Evolutionary conservation across 2,113 vertebrate genomes (phyloP).

Genomic region (Macquaria australasica): DNA sequence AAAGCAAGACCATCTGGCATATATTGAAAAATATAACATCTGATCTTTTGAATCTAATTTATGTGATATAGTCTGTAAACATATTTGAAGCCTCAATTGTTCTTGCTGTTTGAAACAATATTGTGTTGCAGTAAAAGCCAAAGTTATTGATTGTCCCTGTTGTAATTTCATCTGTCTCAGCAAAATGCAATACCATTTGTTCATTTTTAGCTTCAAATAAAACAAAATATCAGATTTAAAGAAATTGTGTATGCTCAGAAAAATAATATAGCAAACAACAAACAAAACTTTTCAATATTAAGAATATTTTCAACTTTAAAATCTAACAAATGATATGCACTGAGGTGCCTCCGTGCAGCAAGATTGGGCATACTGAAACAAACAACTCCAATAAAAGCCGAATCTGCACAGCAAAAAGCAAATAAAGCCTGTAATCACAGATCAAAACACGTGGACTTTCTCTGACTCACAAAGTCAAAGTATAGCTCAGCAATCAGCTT

Average conservation of each 20-base stretch:
- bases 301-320: constrained; percentile 24
- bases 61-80: constrained; percentile 80
- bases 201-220: constrained; percentile 78
- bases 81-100: constrained; percentile 84
- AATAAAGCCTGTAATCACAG: constrained; percentile 27
- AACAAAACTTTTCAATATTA: constrained; percentile 31
- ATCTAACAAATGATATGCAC: constrained; percentile 17
- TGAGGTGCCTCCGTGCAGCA: constrained; percentile 16
- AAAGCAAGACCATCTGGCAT: constrained; percentile 88
- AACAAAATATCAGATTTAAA: constrained; percentile 61
- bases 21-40: constrained; percentile 87
- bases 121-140: constrained; percentile 84
- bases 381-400: constrained; percentile 43
- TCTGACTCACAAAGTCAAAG: constrained; percentile 43
- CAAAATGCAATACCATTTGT: constrained; percentile 76
- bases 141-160: constrained; percentile 82
- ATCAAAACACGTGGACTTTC: constrained; percentile 40
- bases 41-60: constrained; percentile 82
- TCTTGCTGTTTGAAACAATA: constrained; percentile 86
- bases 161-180: constrained; percentile 79
- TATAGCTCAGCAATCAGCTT: constrained; percentile 13
- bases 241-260: constrained; percentile 59
- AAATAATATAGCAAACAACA: constrained; percentile 47
- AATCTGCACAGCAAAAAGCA: constrained; percentile 37
- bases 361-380: constrained; percentile 10